phyloP scores from a whole-genome alignment of 2,113 vertebrate species.

The Malaclemys terrapin region DNA sequence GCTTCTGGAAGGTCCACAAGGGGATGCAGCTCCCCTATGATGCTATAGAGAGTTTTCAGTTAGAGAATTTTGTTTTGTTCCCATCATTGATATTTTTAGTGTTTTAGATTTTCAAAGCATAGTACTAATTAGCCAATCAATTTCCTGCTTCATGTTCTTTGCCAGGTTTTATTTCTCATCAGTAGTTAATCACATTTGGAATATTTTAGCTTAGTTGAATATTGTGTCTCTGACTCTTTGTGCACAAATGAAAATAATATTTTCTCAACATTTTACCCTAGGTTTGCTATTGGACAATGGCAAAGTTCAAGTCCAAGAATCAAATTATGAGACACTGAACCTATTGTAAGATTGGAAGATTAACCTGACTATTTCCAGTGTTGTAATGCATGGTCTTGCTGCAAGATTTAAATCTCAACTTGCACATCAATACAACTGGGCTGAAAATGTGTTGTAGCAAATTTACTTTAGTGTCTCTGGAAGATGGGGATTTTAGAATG shows the following conservation, averaged over 20 bases:
- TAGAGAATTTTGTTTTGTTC: accelerated
- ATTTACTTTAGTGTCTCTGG: neutral
- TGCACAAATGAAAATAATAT: neutral
- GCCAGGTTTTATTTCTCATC: accelerated
- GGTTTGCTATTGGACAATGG: neutral
- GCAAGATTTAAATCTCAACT: neutral
- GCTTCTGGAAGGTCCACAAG: neutral
- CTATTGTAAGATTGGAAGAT: neutral
- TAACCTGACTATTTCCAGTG: neutral
- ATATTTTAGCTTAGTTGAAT: neutral
- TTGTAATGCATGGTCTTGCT: neutral
- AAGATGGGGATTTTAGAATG: neutral
- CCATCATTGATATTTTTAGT: neutral
- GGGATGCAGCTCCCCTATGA: neutral
- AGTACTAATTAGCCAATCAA: neutral
- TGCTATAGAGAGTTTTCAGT: neutral
- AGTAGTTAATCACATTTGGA: neutral
- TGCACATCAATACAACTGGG: neutral
- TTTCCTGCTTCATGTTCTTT: neutral
- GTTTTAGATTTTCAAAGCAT: neutral
- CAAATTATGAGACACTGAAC: neutral
- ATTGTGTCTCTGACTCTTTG: neutral
- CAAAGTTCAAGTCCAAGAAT: neutral
- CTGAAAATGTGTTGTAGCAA: neutral
- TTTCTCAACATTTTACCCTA: neutral